A percentile compares a stretch with the other conserved stretches of the same genome.
Evolutionary conservation across 2,888 invertebrate genomes (phyloP).

Genomic region (Nemotelus nigrinus): DNA sequence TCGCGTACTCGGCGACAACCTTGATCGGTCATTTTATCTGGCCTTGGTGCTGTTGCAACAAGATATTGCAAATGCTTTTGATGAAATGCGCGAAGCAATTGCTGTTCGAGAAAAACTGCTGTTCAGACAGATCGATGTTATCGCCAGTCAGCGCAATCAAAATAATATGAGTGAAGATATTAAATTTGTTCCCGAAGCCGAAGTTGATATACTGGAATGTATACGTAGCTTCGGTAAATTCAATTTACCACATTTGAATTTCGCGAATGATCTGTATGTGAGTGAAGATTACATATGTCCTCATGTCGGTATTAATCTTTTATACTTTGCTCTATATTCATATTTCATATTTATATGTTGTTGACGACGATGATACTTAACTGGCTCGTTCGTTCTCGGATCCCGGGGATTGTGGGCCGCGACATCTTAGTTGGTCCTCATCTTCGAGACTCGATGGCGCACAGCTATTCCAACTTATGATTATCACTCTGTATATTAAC

Average conservation of each 20-base stretch:
- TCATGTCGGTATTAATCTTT: constrained; percentile 61
- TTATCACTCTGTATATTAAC: too few relatives aligned
- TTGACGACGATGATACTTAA: too few relatives aligned
- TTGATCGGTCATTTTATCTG: too few relatives aligned
- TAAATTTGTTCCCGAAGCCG: constrained; percentile 65
- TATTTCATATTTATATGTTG: too few relatives aligned
- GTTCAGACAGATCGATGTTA: constrained; percentile 63
- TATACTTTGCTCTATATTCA: too few relatives aligned
- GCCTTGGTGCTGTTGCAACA: constrained; percentile 58
- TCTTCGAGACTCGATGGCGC: too few relatives aligned
- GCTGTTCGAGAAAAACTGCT: constrained; percentile 63
- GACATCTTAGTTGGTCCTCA: too few relatives aligned
- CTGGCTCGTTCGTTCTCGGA: too few relatives aligned
- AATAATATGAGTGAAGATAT: constrained; percentile 54
- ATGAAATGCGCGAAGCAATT: constrained; percentile 60
- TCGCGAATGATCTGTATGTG: constrained; percentile 68
- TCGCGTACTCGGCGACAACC: too few relatives aligned
- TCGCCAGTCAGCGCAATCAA: constrained; percentile 44
- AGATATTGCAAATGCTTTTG: constrained; percentile 61
- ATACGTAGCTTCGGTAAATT: constrained; percentile 70
- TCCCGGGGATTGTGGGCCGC: too few relatives aligned
- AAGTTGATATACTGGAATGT: constrained; percentile 67
- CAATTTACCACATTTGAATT: constrained; percentile 69
- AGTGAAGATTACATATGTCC: constrained; percentile 71
- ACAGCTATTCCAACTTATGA: too few relatives aligned